Conservation (phyloP, 2,797 vertebrate species). For the Bryconaethiops microstoma region DNA sequence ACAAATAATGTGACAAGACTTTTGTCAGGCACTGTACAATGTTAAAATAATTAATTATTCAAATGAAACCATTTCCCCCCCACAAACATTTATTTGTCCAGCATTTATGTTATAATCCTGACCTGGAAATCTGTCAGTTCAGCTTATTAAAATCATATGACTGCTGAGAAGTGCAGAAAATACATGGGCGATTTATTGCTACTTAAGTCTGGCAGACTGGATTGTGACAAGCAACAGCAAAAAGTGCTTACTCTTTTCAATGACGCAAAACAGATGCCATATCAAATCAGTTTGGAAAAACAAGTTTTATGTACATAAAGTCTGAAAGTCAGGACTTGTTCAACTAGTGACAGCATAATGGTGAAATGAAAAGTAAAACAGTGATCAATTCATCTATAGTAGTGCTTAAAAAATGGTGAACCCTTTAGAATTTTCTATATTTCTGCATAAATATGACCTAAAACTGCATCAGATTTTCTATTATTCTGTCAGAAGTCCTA, state of each 20-base stretch:
- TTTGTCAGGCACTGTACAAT: too few species aligned
- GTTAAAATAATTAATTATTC: neutral
- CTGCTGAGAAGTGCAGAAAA: neutral
- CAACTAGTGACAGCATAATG: neutral
- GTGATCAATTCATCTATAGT: neutral
- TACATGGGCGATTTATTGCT: neutral
- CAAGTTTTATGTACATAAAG: neutral
- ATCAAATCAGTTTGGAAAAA: neutral
- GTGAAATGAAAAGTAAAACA: neutral
- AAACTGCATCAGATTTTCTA: too few species aligned
- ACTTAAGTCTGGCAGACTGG: neutral
- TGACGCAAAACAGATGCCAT: neutral
- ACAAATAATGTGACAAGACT: too few species aligned
- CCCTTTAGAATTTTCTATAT: too few species aligned
- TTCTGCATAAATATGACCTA: too few species aligned
- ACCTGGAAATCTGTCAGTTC: neutral
- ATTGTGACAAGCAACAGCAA: neutral
- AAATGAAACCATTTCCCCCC: neutral
- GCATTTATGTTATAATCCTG: neutral
- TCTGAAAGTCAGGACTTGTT: neutral
- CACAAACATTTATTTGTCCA: too few species aligned
- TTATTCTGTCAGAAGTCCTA: too few species aligned
- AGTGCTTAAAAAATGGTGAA: too few species aligned
- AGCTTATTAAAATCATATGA: constrained; percentile 6
- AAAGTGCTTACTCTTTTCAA: neutral